Percentiles rank a stretch among this genome's conserved stretches.
phyloP scores from a whole-genome alignment of 2,113 vertebrate genomes.

The Dasyprocta punctata region DNA sequence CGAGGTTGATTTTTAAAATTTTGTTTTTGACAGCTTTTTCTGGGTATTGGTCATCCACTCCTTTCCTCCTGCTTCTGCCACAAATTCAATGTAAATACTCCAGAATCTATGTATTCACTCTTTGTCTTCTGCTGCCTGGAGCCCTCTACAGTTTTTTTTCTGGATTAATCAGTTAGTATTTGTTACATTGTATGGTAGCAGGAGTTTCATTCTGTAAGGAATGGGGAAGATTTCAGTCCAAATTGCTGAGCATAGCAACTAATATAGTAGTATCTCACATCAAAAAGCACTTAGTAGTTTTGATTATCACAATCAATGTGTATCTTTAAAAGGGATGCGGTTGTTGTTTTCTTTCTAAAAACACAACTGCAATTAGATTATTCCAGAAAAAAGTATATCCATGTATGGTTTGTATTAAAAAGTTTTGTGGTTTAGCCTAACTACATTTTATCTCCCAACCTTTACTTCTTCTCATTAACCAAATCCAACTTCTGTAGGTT shows the following conservation, averaged over 20 bases:
- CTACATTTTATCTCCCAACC: background rate
- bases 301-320: slow-evolving; percentile 27
- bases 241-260: background rate
- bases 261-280: slow-evolving; percentile 18
- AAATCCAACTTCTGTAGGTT: background rate
- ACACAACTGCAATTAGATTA: background rate
- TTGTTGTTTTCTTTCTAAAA: slow-evolving; percentile 28
- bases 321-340: background rate
- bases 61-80: background rate
- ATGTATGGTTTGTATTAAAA: background rate
- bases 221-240: slow-evolving; percentile 13
- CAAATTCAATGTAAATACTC: background rate
- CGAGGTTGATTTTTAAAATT: background rate
- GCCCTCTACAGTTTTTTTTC: background rate
- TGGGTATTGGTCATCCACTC: background rate
- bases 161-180: slow-evolving; percentile 38
- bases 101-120: background rate
- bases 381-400: slow-evolving; percentile 16
- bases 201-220: slow-evolving; percentile 48
- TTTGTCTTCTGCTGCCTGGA: background rate
- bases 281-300: slow-evolving; percentile 30
- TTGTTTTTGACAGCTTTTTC: background rate
- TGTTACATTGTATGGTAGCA: slow-evolving; percentile 19
- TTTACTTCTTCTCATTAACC: slow-evolving; percentile 10
- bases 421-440: slow-evolving; percentile 7